Base-by-base conservation (phyloP, 2,113 vertebrate genomes). In the Limnothrissa miodon region DNA sequence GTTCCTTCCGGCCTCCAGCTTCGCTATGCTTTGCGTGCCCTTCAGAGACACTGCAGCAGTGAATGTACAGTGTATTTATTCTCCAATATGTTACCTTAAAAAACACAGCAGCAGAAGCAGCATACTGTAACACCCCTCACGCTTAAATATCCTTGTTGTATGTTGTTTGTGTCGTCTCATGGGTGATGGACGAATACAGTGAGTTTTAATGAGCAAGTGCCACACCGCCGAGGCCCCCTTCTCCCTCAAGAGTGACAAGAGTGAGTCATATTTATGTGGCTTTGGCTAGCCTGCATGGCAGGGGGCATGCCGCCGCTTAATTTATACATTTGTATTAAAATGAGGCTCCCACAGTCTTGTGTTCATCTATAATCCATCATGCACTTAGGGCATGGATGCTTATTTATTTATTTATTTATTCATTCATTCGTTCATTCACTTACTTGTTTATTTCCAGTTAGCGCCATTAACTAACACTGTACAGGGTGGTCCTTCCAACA, bases 261-360 rank as follows among this genome's bases (percentile, higher is more conserved):
- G 66, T 36, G 66, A 74, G 66, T 74, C 33, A 74, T 74, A 39
- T 74, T 36, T 11, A 74, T 36, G 33, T 17, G 29, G 66, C 66
- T 74, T 36, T 13, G 66, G 25, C 0, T 10, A 33, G 29, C 33
- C 1, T 33, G 15, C 33, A 8, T 33, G 15, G 66, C 25, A 13
- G 66, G 59, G 33, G 33, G 13, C 25, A 74, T 74, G 66, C 29
- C 0, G 66, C 13, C 13, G 66, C 11, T 74, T 39, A 39, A 39
- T 74, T 74, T 74, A 33, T 74, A 74, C 66, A 15, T 74, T 74
- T 74, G 25, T 19, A 74, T 74, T 74, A 74, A 74, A 74, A 36
- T 17, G 29, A 39, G 66, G 29, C 33, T 39, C 33, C 33, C 66
- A 36, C 25, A 74, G 36, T 74, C 66, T 39, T 74, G 13, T 4